Evolutionary conservation across 2,113 vertebrate species (phyloP), one percentile per base, ranked within the genome.

Genomic region (Amphiprion percula): DNA sequence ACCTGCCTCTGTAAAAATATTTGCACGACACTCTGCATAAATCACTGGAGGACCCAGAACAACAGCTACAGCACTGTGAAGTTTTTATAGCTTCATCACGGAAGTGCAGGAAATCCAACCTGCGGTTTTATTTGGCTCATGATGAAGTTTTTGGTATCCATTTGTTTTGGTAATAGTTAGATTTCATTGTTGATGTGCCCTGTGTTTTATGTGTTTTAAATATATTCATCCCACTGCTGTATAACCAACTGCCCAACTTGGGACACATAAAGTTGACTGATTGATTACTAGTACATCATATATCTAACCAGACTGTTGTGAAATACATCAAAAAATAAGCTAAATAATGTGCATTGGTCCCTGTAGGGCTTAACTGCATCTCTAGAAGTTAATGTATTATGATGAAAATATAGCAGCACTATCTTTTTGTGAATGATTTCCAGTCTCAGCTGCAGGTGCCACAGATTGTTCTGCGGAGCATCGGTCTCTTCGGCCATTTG

Each of bases 361-460:
- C 41, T 14, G 10, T 44, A 37, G 50, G 26, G 39, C 26, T 56
- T 24, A 62, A 62, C 8, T 15, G 9, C 55, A 41, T 41, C 0
- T 10, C 14, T 52, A 17, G 8, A 77, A 23, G 8, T 61, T 1
- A 3, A 44, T n/a, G 28, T 49, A 68, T 67, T 56, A 2, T 67
- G 5, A 54, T 15, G 41, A n/a, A 15, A 39, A 53, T 37, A 24
- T 7, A 41, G 12, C 23, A 12, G 12, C 4, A 16, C 4, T 72
- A 39, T 17, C 8, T 28, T 65, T 55, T 44, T 12, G 15, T 66
- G 41, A 49, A 41, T 4, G 12, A 19, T 79, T 78, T 63, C 15
- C 41, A 52, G 12, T 63, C 12, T 46, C 44, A 58, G 73, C 66
- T 70, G 63, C 73, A 77, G 55, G 79, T 73, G 72, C 60, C 60